phyloP scores from a whole-genome alignment of 2,797 vertebrate genomes.

The Picus viridis region DNA sequence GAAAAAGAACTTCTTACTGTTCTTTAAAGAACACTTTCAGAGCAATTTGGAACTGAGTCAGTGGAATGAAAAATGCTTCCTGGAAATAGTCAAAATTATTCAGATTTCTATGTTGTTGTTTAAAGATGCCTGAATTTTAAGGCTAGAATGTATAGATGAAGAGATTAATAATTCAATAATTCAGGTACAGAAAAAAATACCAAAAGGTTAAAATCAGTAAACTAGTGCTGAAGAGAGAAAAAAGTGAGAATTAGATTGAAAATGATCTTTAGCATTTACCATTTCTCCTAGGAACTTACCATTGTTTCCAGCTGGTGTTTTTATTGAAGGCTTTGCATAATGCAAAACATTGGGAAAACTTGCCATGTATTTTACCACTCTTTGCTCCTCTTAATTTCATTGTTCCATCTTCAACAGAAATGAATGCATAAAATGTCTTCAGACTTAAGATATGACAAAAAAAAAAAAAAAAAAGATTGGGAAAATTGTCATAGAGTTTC shows the following conservation, averaged over 20 bases:
- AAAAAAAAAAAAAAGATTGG: not conserved
- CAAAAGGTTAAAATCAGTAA: not conserved
- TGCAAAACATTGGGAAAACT: not conserved
- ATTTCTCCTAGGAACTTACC: not conserved
- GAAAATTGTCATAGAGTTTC: not conserved
- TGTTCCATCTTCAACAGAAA: not conserved
- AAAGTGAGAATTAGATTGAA: not conserved
- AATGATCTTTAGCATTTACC: not conserved
- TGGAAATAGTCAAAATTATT: not conserved
- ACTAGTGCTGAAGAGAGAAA: not conserved
- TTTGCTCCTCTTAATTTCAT: not conserved
- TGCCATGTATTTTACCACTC: not conserved
- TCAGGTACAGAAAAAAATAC: no score
- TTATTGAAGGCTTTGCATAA: not conserved
- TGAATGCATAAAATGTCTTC: not conserved
- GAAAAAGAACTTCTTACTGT: not conserved
- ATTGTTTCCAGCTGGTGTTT: not conserved
- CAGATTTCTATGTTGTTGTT: not conserved
- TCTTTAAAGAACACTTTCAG: not conserved
- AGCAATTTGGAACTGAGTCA: not conserved
- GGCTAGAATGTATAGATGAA: not conserved
- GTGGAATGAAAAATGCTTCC: not conserved
- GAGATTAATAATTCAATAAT: not conserved
- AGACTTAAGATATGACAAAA: not conserved
- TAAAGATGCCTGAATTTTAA: not conserved